These are phyloP conservation scores for Lucinisca nassula DNA, from an alignment of 2,888 invertebrate genomes.

Conservation along the genomic window DNA sequence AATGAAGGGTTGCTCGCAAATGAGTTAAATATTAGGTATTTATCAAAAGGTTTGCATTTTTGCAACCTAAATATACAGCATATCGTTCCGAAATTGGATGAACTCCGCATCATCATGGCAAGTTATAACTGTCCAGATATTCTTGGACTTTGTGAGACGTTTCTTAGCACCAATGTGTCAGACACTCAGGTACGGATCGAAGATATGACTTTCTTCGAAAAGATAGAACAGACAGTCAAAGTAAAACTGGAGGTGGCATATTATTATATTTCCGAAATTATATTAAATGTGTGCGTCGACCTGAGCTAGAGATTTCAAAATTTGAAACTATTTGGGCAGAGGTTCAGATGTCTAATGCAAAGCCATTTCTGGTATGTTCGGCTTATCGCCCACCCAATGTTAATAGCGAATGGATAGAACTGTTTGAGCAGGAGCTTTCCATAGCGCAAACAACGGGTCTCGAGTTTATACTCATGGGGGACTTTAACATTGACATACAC, in stretches of 20 bases:
- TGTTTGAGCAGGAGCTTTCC: constrained; percentile 11
- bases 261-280: constrained; percentile 1
- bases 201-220: background rate
- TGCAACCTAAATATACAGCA: background rate
- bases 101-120: background rate
- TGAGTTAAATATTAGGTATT: background rate
- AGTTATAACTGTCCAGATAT: background rate
- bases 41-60: background rate
- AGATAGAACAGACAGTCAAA: background rate
- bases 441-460: background rate
- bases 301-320: constrained; percentile 3
- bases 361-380: constrained; percentile 17
- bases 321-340: constrained; percentile 20
- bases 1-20: background rate
- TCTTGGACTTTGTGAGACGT: background rate
- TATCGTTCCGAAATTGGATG: background rate
- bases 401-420: background rate
- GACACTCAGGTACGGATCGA: background rate
- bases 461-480: constrained; percentile 15
- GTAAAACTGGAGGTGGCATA: constrained; percentile 14
- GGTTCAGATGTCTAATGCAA: background rate
- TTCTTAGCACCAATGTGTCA: background rate
- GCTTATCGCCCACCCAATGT: constrained; percentile 3
- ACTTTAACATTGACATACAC: background rate
- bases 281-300: background rate